These are phyloP conservation scores for Tupaia tana DNA, from an alignment of 2,113 vertebrate species.

Conservation along the genomic window DNA sequence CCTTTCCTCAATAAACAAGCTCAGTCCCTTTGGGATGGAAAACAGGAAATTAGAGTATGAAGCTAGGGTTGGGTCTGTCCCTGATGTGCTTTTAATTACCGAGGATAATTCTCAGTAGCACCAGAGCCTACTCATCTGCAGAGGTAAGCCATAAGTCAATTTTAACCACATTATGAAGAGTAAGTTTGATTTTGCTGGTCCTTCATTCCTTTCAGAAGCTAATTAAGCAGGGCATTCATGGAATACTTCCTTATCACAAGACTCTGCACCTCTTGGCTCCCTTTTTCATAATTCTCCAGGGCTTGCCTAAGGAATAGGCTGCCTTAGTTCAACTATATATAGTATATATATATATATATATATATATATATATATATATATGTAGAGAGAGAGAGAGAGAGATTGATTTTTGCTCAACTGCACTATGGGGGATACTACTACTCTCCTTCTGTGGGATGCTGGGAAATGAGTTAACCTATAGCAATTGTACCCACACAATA, in stretches of 20 bases:
- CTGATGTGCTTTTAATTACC: conserved; percentile 22
- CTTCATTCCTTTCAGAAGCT: neutral
- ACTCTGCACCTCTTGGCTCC: neutral
- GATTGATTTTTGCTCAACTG: too few relatives aligned
- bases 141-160: neutral
- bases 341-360: too few relatives aligned
- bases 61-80: neutral
- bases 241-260: neutral
- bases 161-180: conserved; percentile 3
- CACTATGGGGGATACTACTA: neutral
- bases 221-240: neutral
- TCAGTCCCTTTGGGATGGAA: neutral
- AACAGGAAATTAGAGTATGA: neutral
- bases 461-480: neutral
- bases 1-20: neutral
- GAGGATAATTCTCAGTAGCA: neutral
- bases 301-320: conserved; percentile 10
- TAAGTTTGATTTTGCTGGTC: neutral
- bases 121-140: neutral
- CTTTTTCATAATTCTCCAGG: neutral
- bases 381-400: too few relatives aligned
- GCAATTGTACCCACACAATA: neutral
- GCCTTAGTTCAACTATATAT: neutral
- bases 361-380: too few relatives aligned
- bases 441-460: neutral